phyloP scores from a whole-genome alignment of 2,888 invertebrate genomes.

The Drosophila pseudotakahashii region DNA sequence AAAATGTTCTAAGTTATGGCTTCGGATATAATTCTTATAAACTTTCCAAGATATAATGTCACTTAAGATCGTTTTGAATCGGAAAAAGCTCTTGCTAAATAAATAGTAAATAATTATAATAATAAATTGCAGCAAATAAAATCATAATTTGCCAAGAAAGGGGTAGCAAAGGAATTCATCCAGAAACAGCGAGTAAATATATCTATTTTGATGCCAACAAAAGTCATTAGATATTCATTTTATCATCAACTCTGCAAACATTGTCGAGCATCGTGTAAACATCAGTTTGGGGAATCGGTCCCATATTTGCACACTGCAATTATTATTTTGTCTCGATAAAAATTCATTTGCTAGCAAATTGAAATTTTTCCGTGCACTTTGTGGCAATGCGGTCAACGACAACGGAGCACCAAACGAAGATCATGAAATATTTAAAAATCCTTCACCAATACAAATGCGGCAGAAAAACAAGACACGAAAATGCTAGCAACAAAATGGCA shows the following conservation, averaged over 20 bases:
- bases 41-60: not conserved
- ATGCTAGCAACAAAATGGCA: slow-evolving; percentile 54
- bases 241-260: not conserved
- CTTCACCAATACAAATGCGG: slow-evolving; percentile 55
- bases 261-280: not conserved
- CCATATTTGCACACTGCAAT: slow-evolving; percentile 32
- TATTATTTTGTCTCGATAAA: slow-evolving; percentile 39
- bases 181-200: not conserved
- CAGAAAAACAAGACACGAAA: slow-evolving; percentile 48
- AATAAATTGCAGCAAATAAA: not conserved
- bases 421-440: slow-evolving; percentile 71
- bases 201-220: not conserved
- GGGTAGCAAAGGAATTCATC: not conserved
- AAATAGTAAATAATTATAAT: no score
- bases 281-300: slow-evolving; percentile 10
- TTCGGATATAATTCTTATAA: not conserved
- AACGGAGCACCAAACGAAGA: slow-evolving; percentile 11
- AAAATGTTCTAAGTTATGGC: slow-evolving; percentile 20
- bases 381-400: slow-evolving; percentile 19
- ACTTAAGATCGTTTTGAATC: not conserved
- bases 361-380: slow-evolving; percentile 36
- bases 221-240: slow-evolving; percentile 1
- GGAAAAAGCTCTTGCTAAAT: not conserved
- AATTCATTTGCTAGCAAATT: slow-evolving; percentile 39
- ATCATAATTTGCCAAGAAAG: not conserved